A percentile compares a stretch with the other conserved stretches of the same genome.
Evolutionary conservation across 2,888 invertebrate species (phyloP).

Genomic region (Chymomyza fuscimana): DNA sequence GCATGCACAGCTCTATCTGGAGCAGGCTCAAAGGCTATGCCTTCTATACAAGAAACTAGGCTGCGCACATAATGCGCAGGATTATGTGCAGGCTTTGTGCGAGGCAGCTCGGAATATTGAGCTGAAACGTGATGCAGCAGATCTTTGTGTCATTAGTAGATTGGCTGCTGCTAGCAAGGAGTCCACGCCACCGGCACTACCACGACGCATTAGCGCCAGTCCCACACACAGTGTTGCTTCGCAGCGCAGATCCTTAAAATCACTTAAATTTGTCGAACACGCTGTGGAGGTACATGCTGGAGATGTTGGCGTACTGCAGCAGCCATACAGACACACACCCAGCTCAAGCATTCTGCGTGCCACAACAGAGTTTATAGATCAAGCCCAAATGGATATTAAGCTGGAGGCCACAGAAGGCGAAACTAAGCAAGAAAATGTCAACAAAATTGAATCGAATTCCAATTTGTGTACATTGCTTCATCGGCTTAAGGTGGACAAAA

Average conservation of each 20-base stretch:
- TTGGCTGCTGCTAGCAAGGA: constrained; percentile 17
- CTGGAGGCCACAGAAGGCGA: background rate
- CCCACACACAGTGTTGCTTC: background rate
- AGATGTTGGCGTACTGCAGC: constrained; percentile 35
- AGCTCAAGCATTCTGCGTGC: constrained; percentile 38
- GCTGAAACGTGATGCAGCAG: constrained; percentile 77
- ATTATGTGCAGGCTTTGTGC: constrained; percentile 82
- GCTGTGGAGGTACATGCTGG: constrained; percentile 52
- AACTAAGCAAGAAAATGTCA: background rate
- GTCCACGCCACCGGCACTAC: constrained; percentile 59
- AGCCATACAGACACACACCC: constrained; percentile 27
- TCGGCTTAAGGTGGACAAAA: constrained; percentile 50
- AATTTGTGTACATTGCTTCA: constrained; percentile 35
- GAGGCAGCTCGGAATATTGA: constrained; percentile 78
- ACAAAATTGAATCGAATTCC: too few species aligned
- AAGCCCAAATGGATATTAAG: background rate
- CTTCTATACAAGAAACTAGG: constrained; percentile 83
- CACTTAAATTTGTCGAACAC: constrained; percentile 67
- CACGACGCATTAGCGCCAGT: constrained; percentile 47
- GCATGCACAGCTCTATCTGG: constrained; percentile 85
- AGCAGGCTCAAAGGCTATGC: constrained; percentile 85
- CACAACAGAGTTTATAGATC: background rate
- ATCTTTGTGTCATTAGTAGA: constrained; percentile 41
- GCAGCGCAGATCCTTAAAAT: constrained; percentile 63
- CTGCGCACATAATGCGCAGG: constrained; percentile 81